Base-by-base conservation (phyloP, 2,888 invertebrate species). In the Callimorpha dominula region DNA sequence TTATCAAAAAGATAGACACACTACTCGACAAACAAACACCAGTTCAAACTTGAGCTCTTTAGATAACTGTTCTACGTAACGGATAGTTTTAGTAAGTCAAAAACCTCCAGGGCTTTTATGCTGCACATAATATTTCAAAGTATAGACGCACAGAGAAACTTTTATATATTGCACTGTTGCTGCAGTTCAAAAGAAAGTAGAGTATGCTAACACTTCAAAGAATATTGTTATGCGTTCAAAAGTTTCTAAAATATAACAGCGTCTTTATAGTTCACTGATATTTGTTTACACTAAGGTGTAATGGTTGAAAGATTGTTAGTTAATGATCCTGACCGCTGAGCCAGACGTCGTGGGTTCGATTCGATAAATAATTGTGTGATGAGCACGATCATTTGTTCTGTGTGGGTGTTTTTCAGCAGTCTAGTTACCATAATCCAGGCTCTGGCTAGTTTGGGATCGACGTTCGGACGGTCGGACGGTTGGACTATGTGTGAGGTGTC, bases 101-200 rank as follows among this genome's bases (percentile, higher is more conserved):
- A 20, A 70, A 71, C 64, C 74, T 57, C 70, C 40, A 70, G 74
- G 49, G 74, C 67, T 11, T 65, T 42, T 40, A 50, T 43, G 6
- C 69, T 71, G 73, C 54, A 57, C 64, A 63, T 52, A 67, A n/a
- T 63, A 64, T 70, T 62, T 52, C 15, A 57, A 67, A 68, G 20
- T 68, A 71, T 46, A 49, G 50, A 54, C 66, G 63, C 54, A 8
- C 12, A 52, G 11, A 62, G 43, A 71, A 74, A 72, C 73, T 70
- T 68, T 68, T 46, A 73, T 42, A 65, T 65, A 63, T 67, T 67
- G n/a, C 43, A 40, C 50, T 42, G 17, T 20, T 49, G 60, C 42
- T 66, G 50, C 50, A 66, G 9, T 62, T 57, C 54, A 43, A 64
- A 64, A 70, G 42, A 52, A 64, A 15, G 20, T 43, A 70, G 43